phyloP scores from a whole-genome alignment of 2,888 invertebrate genomes.

The Hirtodrosophila alboralis region DNA sequence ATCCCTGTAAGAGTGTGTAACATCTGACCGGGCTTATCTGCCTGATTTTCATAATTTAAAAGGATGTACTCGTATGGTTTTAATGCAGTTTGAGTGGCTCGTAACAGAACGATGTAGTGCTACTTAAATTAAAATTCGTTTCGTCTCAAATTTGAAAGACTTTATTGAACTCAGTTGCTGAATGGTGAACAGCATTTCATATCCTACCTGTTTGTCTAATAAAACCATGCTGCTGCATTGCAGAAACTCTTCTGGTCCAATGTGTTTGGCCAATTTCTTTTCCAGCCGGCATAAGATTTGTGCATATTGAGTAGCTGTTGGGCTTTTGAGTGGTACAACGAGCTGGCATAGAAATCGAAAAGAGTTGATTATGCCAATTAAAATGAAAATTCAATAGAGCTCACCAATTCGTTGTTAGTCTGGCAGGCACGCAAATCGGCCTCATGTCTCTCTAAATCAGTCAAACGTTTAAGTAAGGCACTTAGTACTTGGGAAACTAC shows the following conservation, averaged over 20 bases:
- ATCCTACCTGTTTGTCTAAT: slow-evolving; percentile 82
- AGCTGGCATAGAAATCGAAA: slow-evolving; percentile 27
- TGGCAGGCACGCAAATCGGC: slow-evolving; percentile 84
- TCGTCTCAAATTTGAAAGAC: too few relatives aligned
- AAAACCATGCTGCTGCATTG: slow-evolving; percentile 84
- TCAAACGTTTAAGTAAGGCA: slow-evolving; percentile 85
- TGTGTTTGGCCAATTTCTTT: slow-evolving; percentile 83
- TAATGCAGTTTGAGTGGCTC: too few relatives aligned
- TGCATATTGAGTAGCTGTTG: slow-evolving; percentile 83
- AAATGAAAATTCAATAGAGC: background rate
- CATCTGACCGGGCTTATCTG: too few relatives aligned
- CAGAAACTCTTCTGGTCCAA: slow-evolving; percentile 84
- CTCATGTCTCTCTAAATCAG: slow-evolving; percentile 84
- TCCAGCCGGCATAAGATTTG: slow-evolving; percentile 84
- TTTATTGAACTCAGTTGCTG: too few relatives aligned
- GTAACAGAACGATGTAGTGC: background rate
- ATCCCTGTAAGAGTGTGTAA: slow-evolving; percentile 7
- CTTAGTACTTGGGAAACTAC: slow-evolving; percentile 84
- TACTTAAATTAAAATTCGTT: slow-evolving; percentile 5
- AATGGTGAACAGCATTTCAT: too few relatives aligned
- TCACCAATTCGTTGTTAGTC: slow-evolving; percentile 81
- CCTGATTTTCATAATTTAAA: too few relatives aligned
- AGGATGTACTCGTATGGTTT: too few relatives aligned
- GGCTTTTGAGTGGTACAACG: slow-evolving; percentile 66
- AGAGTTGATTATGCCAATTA: background rate